Evolutionary conservation across 2,888 invertebrate species (phyloP).

Genomic region (Eupithecia exiguata): DNA sequence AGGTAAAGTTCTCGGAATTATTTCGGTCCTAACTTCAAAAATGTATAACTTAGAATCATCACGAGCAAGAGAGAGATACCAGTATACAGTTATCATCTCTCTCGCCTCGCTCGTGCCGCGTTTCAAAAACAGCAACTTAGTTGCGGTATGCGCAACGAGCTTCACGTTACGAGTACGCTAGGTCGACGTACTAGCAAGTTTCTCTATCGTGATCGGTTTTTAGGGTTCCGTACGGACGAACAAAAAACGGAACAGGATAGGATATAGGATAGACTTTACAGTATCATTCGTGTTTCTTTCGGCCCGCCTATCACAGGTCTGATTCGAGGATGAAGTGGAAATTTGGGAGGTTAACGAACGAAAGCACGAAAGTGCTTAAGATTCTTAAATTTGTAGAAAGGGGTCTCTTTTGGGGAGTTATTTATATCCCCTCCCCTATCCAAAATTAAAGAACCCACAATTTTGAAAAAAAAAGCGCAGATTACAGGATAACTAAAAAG

Average conservation of each 20-base stretch:
- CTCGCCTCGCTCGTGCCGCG: not conserved
- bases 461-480: not conserved
- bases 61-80: too few relatives aligned
- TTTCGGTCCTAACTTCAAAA: too few relatives aligned
- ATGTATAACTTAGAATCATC: not conserved
- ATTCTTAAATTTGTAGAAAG: not conserved
- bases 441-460: not conserved
- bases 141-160: conserved; percentile 2
- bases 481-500: not conserved
- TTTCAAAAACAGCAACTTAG: not conserved
- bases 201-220: not conserved
- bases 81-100: too few relatives aligned
- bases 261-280: not conserved
- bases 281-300: too few relatives aligned
- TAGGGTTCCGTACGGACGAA: not conserved
- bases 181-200: conserved; percentile 2
- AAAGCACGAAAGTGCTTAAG: not conserved
- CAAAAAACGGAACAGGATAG: not conserved
- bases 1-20: too few relatives aligned
- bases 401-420: not conserved
- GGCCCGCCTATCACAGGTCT: too few relatives aligned
- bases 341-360: not conserved
- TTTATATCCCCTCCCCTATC: not conserved
- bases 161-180: not conserved
- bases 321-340: not conserved